Evolutionary conservation across 1,140 invertebrate genomes (phyloP).

Genomic region (Tetranychus urticae): DNA sequence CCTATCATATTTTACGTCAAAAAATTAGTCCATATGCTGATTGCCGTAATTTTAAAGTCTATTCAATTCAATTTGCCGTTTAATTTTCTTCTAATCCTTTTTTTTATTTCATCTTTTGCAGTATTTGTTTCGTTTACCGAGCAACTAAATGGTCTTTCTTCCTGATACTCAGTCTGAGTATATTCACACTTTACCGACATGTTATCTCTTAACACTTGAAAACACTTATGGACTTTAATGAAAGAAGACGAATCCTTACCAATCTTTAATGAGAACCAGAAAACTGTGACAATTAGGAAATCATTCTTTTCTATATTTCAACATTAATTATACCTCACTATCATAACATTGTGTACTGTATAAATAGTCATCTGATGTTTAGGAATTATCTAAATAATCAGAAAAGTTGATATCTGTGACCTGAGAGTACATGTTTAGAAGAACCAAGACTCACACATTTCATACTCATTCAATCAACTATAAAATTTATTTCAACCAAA

Average conservation of each 20-base stretch:
- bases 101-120: neutral
- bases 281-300: conserved; percentile 18
- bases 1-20: too few relatives aligned
- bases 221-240: conserved; percentile 32
- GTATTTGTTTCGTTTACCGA: neutral
- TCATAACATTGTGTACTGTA: conserved; percentile 59
- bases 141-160: neutral
- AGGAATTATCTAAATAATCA: conserved; percentile 39
- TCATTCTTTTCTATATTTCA: conserved; percentile 30
- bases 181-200: neutral
- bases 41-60: neutral
- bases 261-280: conserved; percentile 31
- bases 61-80: neutral
- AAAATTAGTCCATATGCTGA: too few relatives aligned
- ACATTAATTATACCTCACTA: conserved; percentile 60
- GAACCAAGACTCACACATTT: too few relatives aligned
- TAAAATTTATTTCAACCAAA: too few relatives aligned
- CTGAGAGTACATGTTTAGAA: conserved; percentile 22
- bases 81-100: neutral
- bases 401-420: conserved; percentile 36
- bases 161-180: neutral
- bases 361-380: conserved; percentile 58
- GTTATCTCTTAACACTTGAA: too few relatives aligned
- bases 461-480: too few relatives aligned
- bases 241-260: conserved; percentile 38